Percentiles rank a stretch among this genome's conserved stretches.
Evolutionary conservation across 1,140 invertebrate species (phyloP).

Genomic region (Harpegnathos saltator): DNA sequence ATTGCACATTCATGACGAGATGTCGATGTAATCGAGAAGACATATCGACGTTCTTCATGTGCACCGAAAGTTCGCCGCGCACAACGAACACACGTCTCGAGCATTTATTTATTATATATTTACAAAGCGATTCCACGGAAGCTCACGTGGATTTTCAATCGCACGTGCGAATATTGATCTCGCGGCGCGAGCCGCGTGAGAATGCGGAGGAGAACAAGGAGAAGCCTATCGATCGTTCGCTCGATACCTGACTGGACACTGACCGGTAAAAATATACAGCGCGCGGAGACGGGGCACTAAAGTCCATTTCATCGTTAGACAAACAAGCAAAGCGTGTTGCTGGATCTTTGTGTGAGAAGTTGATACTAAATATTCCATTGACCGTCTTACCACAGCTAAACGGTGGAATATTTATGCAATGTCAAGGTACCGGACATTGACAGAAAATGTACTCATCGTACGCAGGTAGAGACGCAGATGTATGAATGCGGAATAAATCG

Average conservation of each 20-base stretch:
- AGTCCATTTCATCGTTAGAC: constrained; percentile 39
- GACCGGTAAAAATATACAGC: constrained; percentile 67
- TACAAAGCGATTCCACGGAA: constrained; percentile 7
- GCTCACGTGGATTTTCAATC: constrained; percentile 40
- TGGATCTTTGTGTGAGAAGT: constrained; percentile 1
- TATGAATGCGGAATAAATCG: neutral
- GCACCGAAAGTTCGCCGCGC: neutral
- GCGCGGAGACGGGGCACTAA: constrained; percentile 14
- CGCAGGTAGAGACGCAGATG: neutral
- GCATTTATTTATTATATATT: constrained; percentile 57
- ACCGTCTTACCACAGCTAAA: neutral
- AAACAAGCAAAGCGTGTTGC: constrained; percentile 34
- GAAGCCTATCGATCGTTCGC: constrained; percentile 68
- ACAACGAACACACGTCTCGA: neutral
- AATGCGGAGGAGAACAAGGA: constrained; percentile 55
- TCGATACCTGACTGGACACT: constrained; percentile 59
- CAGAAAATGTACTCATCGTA: neutral
- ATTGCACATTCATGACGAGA: constrained; percentile 32
- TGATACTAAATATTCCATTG: constrained; percentile 45
- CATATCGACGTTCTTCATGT: constrained; percentile 40
- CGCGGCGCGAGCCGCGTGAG: neutral
- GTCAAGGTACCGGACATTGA: constrained; percentile 48
- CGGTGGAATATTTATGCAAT: constrained; percentile 50
- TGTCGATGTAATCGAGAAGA: constrained; percentile 32
- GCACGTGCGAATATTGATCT: constrained; percentile 28